Conservation (phyloP, 1,140 invertebrate species). For the Papilio dardanus region DNA sequence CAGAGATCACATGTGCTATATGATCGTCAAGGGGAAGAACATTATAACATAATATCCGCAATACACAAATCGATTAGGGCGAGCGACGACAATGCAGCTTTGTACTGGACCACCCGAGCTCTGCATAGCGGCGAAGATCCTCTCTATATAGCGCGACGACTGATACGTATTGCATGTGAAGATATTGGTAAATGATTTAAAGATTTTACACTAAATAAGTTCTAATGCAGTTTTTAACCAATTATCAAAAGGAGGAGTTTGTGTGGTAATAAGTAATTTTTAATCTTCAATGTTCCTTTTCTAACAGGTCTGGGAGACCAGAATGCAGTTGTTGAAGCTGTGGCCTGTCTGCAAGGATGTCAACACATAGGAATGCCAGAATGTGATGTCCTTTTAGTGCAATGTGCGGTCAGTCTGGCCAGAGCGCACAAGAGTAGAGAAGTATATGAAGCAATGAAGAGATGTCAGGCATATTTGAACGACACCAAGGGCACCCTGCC, state of each 20-base stretch:
- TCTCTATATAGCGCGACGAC: slow-evolving; percentile 89
- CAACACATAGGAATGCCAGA: slow-evolving; percentile 93
- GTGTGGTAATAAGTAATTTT: too few relatives aligned
- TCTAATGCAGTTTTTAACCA: too few relatives aligned
- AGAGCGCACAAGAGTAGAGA: slow-evolving; percentile 89
- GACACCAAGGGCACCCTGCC: slow-evolving; percentile 88
- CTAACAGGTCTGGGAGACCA: slow-evolving; percentile 83
- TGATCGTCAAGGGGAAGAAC: slow-evolving; percentile 91
- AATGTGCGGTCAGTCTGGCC: slow-evolving; percentile 90
- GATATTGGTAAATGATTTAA: slow-evolving; percentile 82
- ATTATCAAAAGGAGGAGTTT: too few relatives aligned
- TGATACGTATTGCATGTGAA: slow-evolving; percentile 90
- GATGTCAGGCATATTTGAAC: slow-evolving; percentile 84
- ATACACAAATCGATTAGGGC: slow-evolving; percentile 94
- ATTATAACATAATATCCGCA: slow-evolving; percentile 93
- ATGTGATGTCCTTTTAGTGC: slow-evolving; percentile 89
- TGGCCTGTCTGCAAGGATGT: slow-evolving; percentile 89
- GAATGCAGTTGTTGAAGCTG: slow-evolving; percentile 84
- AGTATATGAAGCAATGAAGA: slow-evolving; percentile 86
- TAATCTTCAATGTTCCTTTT: slow-evolving; percentile 6
- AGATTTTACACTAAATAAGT: background rate
- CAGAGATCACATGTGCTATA: slow-evolving; percentile 85
- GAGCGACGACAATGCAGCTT: slow-evolving; percentile 90
- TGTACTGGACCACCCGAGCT: slow-evolving; percentile 93
- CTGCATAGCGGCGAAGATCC: slow-evolving; percentile 92